These are phyloP conservation scores for Tineola bisselliella DNA, from an alignment of 2,888 invertebrate species.

Conservation along the genomic window DNA sequence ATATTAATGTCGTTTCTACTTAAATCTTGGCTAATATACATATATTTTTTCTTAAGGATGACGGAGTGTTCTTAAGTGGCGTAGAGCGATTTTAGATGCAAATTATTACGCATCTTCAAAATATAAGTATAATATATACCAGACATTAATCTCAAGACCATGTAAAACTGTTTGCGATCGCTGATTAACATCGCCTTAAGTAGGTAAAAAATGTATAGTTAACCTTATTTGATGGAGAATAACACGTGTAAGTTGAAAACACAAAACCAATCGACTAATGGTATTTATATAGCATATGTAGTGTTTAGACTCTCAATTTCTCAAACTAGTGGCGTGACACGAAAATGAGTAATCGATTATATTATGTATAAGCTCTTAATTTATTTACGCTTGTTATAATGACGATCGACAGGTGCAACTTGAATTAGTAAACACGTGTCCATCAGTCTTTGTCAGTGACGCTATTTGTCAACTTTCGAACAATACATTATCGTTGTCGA, in stretches of 20 bases:
- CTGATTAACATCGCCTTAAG: too few species aligned
- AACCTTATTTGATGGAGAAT: too few species aligned
- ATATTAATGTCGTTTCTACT: conserved; percentile 15
- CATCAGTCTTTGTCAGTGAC: conserved; percentile 1
- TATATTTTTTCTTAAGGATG: conserved; percentile 8
- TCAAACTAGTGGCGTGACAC: neutral
- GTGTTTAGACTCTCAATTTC: too few species aligned
- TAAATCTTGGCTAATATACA: conserved; percentile 12
- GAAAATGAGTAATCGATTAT: neutral
- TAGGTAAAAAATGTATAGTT: too few species aligned
- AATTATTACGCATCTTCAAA: neutral
- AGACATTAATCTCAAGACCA: neutral
- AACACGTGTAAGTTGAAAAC: too few species aligned
- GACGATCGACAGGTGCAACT: neutral
- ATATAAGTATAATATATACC: neutral
- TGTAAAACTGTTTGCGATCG: neutral
- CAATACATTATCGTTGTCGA: neutral
- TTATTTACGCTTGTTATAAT: neutral
- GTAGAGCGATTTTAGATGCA: neutral
- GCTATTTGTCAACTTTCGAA: neutral
- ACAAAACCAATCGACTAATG: too few species aligned
- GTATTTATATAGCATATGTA: too few species aligned
- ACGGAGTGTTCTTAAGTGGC: neutral
- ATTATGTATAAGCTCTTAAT: neutral
- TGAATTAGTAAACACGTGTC: conserved; percentile 1